phyloP scores from a whole-genome alignment of 2,888 invertebrate species.

The Eustalomyia histrio region DNA sequence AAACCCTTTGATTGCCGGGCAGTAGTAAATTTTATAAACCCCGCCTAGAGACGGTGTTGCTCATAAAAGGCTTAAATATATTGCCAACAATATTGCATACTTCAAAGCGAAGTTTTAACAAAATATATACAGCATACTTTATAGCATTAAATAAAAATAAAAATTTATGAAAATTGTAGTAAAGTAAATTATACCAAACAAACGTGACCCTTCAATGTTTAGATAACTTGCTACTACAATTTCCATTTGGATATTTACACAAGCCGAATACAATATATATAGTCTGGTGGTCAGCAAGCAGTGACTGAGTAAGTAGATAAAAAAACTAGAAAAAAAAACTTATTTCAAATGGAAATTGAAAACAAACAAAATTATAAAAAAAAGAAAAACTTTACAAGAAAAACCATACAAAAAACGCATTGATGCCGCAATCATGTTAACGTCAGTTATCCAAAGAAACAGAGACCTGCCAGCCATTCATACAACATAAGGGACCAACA shows the following conservation, averaged over 20 bases:
- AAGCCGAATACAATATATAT: slow-evolving; percentile 1
- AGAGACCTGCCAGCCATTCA: neutral
- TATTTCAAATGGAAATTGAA: slow-evolving; percentile 45
- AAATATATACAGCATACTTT: slow-evolving; percentile 12
- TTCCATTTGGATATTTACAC: slow-evolving; percentile 32
- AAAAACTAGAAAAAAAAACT: slow-evolving; percentile 4
- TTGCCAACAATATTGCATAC: slow-evolving; percentile 37
- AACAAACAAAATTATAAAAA: slow-evolving; percentile 41
- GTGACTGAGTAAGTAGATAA: slow-evolving; percentile 31
- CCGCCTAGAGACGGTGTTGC: no score
- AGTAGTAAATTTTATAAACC: no score
- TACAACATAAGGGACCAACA: neutral
- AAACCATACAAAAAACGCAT: slow-evolving; percentile 9
- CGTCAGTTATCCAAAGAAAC: slow-evolving; percentile 35
- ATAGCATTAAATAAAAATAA: neutral
- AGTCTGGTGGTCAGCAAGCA: slow-evolving; percentile 32
- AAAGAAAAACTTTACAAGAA: slow-evolving; percentile 5
- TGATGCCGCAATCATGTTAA: slow-evolving; percentile 48
- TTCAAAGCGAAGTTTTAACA: slow-evolving; percentile 10
- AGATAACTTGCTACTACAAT: slow-evolving; percentile 44
- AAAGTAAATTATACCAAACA: slow-evolving; percentile 38
- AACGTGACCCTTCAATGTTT: slow-evolving; percentile 59
- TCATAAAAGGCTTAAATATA: no score
- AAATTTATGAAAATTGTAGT: neutral
- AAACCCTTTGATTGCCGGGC: no score